Percentiles rank a stretch among this genome's conserved stretches.
Evolutionary conservation across 2,888 invertebrate species (phyloP).

Genomic region (Peribatodes rhomboidaria): DNA sequence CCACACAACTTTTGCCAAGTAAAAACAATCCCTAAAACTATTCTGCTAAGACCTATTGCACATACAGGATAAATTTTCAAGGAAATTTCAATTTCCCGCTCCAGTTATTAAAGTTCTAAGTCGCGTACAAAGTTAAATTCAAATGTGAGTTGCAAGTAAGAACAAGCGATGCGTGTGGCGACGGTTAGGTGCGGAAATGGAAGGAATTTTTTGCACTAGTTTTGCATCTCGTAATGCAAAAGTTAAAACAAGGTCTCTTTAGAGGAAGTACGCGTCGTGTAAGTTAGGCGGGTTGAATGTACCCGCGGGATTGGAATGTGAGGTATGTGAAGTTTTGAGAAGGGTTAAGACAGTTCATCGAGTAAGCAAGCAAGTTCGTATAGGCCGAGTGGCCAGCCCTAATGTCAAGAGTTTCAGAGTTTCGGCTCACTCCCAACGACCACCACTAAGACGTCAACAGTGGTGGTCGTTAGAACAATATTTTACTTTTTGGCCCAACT

Average conservation of each 20-base stretch:
- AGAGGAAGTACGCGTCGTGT: constrained; percentile 1
- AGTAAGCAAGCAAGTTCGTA: too few species aligned
- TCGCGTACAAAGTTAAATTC: constrained; percentile 1
- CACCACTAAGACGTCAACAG: too few species aligned
- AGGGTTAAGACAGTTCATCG: neutral
- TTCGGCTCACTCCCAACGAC: too few species aligned
- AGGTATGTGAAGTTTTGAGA: neutral
- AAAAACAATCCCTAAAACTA: constrained; percentile 10
- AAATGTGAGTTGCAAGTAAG: constrained; percentile 25
- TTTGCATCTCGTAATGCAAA: constrained; percentile 18
- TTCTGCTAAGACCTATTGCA: neutral
- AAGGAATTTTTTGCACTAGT: constrained; percentile 40
- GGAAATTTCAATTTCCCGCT: neutral
- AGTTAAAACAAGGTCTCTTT: neutral
- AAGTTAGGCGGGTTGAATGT: constrained; percentile 7
- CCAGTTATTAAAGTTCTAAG: neutral
- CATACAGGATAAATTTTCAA: neutral
- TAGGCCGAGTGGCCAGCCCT: too few species aligned
- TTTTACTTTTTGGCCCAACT: too few species aligned
- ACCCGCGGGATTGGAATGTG: neutral
- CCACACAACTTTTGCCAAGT: neutral
- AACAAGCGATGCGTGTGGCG: constrained; percentile 42
- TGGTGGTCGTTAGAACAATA: too few species aligned
- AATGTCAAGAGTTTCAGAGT: too few species aligned
- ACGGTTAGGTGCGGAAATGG: constrained; percentile 38